A percentile compares a stretch with the other conserved stretches of the same genome.
phyloP scores from a whole-genome alignment of 2,113 vertebrate genomes.

The Dendropsophus ebraccatus region DNA sequence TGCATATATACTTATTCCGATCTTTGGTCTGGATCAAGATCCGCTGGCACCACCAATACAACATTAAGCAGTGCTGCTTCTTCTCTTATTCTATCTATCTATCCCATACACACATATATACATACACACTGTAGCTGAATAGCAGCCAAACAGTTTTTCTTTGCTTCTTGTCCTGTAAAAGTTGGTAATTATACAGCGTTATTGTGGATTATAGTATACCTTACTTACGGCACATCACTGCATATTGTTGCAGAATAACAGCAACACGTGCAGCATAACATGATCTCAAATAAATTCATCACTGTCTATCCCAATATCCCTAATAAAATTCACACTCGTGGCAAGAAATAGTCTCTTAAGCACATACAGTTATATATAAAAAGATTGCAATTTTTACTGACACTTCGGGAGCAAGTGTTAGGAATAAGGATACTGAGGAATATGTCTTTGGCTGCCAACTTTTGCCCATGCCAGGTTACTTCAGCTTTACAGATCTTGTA shows the following conservation, averaged over 20 bases:
- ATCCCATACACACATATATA: too few species aligned
- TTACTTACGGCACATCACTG: not conserved
- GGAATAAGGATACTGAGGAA: constrained; percentile 28
- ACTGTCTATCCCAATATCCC: not conserved
- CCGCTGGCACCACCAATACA: too few species aligned
- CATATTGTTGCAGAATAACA: not conserved
- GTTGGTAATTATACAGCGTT: too few species aligned
- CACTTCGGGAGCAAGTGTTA: constrained; percentile 29
- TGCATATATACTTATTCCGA: too few species aligned
- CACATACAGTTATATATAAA: not conserved
- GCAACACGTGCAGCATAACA: not conserved
- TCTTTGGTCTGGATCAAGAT: too few species aligned
- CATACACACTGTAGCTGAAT: too few species aligned
- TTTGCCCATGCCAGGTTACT: constrained; percentile 47
- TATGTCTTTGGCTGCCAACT: constrained; percentile 40
- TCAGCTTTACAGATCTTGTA: constrained; percentile 58
- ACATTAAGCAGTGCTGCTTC: too few species aligned
- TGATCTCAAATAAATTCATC: not conserved
- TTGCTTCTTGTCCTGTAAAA: too few species aligned
- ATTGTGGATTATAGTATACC: not conserved
- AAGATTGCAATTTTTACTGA: not conserved
- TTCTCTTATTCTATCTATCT: too few species aligned
- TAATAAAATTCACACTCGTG: not conserved
- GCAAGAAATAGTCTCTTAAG: not conserved
- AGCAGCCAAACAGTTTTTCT: too few species aligned